Evolutionary conservation across 2,113 vertebrate species (phyloP).

Genomic region (Pelobates fuscus): DNA sequence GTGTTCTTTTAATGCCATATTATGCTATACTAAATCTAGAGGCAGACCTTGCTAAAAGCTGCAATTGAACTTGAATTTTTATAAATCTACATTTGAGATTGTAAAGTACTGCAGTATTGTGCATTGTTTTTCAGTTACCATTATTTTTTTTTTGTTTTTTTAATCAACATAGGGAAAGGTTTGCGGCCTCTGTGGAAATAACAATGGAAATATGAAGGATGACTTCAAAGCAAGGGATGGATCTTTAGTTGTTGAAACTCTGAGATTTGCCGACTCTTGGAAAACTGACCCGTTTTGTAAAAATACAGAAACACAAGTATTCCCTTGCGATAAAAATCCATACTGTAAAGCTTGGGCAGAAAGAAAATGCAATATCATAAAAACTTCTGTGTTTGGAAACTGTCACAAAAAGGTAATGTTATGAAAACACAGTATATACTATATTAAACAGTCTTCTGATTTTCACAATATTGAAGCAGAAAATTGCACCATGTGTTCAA

Average conservation of each 20-base stretch:
- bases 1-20: too few species aligned
- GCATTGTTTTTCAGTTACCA: too few species aligned
- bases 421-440: too few species aligned
- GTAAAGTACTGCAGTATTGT: too few species aligned
- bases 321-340: slow-evolving; percentile 76
- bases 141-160: slow-evolving; percentile 7
- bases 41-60: too few species aligned
- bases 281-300: slow-evolving; percentile 70
- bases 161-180: slow-evolving; percentile 68
- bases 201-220: slow-evolving; percentile 77
- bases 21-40: too few species aligned
- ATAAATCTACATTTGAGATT: too few species aligned
- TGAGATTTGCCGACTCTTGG: slow-evolving; percentile 82
- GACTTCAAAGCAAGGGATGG: slow-evolving; percentile 71
- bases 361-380: slow-evolving; percentile 76
- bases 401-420: slow-evolving; percentile 75
- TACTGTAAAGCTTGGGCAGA: slow-evolving; percentile 80
- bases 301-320: slow-evolving; percentile 69
- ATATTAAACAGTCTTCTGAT: background rate
- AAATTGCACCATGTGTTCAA: too few species aligned
- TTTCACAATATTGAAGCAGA: too few species aligned
- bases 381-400: slow-evolving; percentile 67
- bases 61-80: too few species aligned
- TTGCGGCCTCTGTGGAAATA: slow-evolving; percentile 84
- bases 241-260: slow-evolving; percentile 53